Base-by-base conservation (phyloP, 2,888 invertebrate species). In the Choristoneura rosaceana region DNA sequence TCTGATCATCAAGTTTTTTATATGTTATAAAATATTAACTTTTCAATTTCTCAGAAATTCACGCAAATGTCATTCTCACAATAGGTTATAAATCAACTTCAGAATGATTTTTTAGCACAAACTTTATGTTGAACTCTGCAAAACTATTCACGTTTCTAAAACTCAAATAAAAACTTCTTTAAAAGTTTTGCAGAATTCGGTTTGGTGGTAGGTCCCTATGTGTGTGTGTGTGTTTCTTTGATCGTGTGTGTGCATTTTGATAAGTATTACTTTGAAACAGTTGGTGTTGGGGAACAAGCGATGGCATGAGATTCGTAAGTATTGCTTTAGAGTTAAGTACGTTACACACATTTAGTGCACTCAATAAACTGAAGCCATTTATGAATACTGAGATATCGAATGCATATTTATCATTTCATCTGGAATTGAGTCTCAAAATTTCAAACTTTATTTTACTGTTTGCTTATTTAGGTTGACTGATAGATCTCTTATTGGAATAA, bases 271-370 rank as follows among this genome's bases (percentile, higher is more conserved):
- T 81, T 82, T 84, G 73, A 84, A 82, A 90, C 91, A 92, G 93
- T 92, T 93, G 93, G 93, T 94, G 90, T 87, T 85, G 88, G 89
- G 92, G 93, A 92, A 89, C 91, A 92, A 91, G 86, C 76, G 81
- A 84, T 84, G 88, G 86, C 85, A 87, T 87, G 87, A 86, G 79
- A 82, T 79, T 81, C 84, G 90, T 91, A 90, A 91, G 91, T 91
- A 90, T 87, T 82, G 83, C 87, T 88, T 87, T 87, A 87, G 86
- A 79, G 55, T 80, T 84, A 84, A 80, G 78, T 77, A 80, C 70
- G 71, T 77, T 79, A 81, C 81, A 80, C 79, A 76, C 63, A 65
- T 79, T 69, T 64, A 73, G 59, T 58, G 58, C 59, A 64, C 68
- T n/a, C 38, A 62, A 8, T 33, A 71, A 63, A 17, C 50, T 41